Percentiles rank a stretch among this genome's conserved stretches.
Evolutionary conservation across 2,797 vertebrate species (phyloP).

Genomic region (Silurus lanzhouensis): DNA sequence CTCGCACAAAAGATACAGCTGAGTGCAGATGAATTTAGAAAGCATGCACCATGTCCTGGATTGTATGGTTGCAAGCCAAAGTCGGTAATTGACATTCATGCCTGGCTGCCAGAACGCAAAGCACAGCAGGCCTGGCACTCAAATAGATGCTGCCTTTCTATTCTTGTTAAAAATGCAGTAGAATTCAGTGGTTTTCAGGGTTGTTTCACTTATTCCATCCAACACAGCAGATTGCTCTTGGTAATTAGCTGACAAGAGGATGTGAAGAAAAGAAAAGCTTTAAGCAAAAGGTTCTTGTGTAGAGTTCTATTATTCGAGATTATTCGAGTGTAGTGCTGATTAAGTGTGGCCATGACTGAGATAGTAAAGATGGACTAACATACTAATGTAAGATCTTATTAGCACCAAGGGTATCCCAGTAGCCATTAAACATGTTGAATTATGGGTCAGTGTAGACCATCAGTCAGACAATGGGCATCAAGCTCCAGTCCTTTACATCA

Average conservation of each 20-base stretch:
- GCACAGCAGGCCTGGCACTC: background rate
- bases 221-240: background rate
- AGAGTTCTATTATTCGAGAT: background rate
- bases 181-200: background rate
- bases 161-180: background rate
- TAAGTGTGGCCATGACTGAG: background rate
- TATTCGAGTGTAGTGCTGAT: too few relatives aligned
- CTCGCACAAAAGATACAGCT: background rate
- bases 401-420: slow-evolving; percentile 38
- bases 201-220: background rate
- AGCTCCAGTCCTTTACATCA: background rate
- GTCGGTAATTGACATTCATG: background rate
- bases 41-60: background rate
- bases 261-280: background rate
- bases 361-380: slow-evolving; percentile 17
- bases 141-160: background rate
- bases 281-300: background rate
- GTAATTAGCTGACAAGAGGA: background rate
- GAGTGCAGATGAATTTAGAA: background rate
- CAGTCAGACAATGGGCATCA: background rate
- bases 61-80: background rate
- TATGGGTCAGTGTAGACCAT: background rate
- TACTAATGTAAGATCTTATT: slow-evolving; percentile 48
- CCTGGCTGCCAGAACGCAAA: background rate
- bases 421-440: slow-evolving; percentile 23